Evolutionary conservation across 1,140 invertebrate species (phyloP).

Genomic region (Hylyphantes graminicola): DNA sequence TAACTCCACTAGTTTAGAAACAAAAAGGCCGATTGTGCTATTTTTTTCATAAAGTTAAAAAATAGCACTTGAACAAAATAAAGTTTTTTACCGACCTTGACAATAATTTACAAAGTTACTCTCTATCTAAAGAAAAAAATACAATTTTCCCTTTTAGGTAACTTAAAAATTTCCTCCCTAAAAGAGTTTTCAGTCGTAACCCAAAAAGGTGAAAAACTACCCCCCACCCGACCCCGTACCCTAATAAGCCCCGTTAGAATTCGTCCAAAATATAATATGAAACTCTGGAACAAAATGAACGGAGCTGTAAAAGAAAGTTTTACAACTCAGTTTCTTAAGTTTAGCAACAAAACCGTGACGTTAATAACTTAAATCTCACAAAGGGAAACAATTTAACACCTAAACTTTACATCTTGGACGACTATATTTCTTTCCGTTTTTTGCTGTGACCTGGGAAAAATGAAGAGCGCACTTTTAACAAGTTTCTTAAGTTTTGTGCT

Average conservation of each 20-base stretch:
- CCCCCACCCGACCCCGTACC: background rate
- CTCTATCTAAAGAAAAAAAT: conserved; percentile 5
- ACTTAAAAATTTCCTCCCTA: conserved; percentile 11
- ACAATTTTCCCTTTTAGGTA: conserved; percentile 6
- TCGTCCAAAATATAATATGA: conserved; percentile 35
- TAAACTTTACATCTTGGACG: conserved; percentile 13
- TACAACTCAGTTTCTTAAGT: conserved; percentile 41
- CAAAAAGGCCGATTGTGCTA: too few relatives aligned
- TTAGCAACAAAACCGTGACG: conserved; percentile 13
- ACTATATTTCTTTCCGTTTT: conserved; percentile 23
- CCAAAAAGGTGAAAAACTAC: background rate
- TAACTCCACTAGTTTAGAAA: too few relatives aligned
- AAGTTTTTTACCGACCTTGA: conserved; percentile 3
- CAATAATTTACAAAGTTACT: conserved; percentile 2
- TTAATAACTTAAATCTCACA: conserved; percentile 59
- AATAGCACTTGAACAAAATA: conserved; percentile 7
- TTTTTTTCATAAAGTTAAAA: conserved; percentile 20
- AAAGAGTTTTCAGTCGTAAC: conserved; percentile 7
- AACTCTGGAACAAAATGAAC: conserved; percentile 2
- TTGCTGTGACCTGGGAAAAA: background rate
- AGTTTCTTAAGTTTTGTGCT: conserved; percentile 31
- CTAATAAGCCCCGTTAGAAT: conserved; percentile 34
- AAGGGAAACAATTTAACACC: conserved; percentile 56
- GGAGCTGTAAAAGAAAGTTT: conserved; percentile 49
- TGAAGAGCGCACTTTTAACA: conserved; percentile 44